Evolutionary conservation across 2,888 invertebrate genomes (phyloP), one percentile per base, ranked within the genome.

Genomic region (Rhamphomyia laevipes): DNA sequence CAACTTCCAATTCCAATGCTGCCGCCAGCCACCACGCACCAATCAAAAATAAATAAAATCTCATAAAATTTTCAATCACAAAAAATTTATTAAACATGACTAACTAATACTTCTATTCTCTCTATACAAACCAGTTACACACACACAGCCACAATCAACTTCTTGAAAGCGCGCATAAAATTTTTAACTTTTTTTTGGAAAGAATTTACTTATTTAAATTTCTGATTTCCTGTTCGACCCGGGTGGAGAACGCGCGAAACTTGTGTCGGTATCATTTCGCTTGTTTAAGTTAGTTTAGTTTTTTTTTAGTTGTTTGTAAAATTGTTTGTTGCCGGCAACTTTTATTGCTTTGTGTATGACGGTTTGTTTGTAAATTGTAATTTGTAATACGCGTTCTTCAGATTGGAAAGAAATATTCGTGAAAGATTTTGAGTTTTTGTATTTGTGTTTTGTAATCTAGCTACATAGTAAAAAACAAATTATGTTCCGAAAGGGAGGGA

Each of bases 161-260:
- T 21, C 21, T 18, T 18, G 2, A 38, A n/a, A 27, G n/a, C 13
- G 2, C 10, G 33, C 31, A 12, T 33, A 9, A 15, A 43, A 37
- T 17, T 12, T 16, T 12, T 12, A 37, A 7, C 2, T 46, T 5
- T 16, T 6, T 30, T 47, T 47, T 47, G 41, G 18, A 13, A 16
- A 38, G 38, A 18, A 12, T 48, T 43, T 23, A 30, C 54, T 43
- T 50, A 43, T 56, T 51, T 2, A 12, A 31, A 44, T 37, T 55
- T 51, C 60, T 69, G 67, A 33, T 56, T 53, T 58, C 69, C 68
- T 65, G 57, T 58, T 64, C 53, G 55, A 59, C 63, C 63, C 69
- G 70, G 69, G 66, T 66, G 68, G 65, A 67, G 66, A 70, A 69
- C 64, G 70, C 64, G 64, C 64, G 64, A 63, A 64, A 64, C 63